phyloP scores from a whole-genome alignment of 2,113 vertebrate species.

The Channa maculata region DNA sequence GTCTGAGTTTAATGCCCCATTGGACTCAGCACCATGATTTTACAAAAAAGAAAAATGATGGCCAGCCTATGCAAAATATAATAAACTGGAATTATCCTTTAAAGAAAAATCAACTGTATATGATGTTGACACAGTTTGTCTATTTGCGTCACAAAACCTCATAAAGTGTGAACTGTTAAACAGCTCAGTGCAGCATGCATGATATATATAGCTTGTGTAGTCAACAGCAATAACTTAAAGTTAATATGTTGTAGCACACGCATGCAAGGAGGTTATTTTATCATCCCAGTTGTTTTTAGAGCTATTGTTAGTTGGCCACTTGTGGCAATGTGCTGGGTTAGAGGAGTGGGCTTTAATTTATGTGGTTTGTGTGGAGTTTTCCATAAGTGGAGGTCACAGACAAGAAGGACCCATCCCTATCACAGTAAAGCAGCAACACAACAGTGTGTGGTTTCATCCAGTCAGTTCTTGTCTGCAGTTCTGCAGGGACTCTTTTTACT shows the following conservation, averaged over 20 bases:
- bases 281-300: constrained; percentile 48
- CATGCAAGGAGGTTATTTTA: constrained; percentile 37
- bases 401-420: constrained; percentile 59
- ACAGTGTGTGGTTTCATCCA: constrained; percentile 42
- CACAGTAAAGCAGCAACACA: constrained; percentile 30
- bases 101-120: constrained; percentile 10
- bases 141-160: constrained; percentile 28
- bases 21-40: not conserved
- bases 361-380: constrained; percentile 54
- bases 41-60: not conserved
- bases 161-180: constrained; percentile 32
- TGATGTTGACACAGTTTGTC: constrained; percentile 1
- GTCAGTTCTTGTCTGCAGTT: constrained; percentile 18
- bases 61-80: not conserved
- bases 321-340: constrained; percentile 37
- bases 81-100: constrained; percentile 2
- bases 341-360: constrained; percentile 57
- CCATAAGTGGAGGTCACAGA: constrained; percentile 65
- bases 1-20: not conserved
- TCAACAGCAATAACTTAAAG: constrained; percentile 38
- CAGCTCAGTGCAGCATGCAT: constrained; percentile 20
- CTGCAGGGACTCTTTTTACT: constrained; percentile 45
- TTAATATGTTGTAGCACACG: constrained; percentile 13
- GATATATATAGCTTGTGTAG: constrained; percentile 34
- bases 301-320: constrained; percentile 56